Conservation (phyloP, 2,113 vertebrate species). For the Lophura nycthemera region DNA sequence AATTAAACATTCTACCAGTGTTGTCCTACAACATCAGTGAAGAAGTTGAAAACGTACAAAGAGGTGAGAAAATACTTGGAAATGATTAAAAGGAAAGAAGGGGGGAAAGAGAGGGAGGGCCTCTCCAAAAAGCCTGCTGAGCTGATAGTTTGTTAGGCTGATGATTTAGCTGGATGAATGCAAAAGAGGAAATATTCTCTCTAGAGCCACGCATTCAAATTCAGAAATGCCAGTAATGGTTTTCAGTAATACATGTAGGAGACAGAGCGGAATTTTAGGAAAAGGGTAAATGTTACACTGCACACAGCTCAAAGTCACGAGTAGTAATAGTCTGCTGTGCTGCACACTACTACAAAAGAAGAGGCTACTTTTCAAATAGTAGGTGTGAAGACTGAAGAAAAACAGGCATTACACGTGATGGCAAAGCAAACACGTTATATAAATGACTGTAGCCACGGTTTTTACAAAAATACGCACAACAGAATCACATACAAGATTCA, state of each 20-base stretch:
- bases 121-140: conserved; percentile 1
- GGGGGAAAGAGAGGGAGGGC: neutral
- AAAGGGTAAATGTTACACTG: neutral
- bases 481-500: neutral
- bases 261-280: neutral
- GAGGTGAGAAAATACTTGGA: conserved; percentile 8
- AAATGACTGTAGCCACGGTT: neutral
- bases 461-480: neutral
- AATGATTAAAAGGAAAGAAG: neutral
- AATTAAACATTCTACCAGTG: neutral
- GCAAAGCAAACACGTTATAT: neutral
- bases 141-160: neutral
- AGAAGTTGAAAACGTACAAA: neutral
- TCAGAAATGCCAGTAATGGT: conserved; percentile 16
- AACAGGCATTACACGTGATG: neutral
- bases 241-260: conserved; percentile 32
- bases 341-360: conserved; percentile 9
- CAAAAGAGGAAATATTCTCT: conserved; percentile 18
- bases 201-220: conserved; percentile 3
- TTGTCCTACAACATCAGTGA: conserved; percentile 5
- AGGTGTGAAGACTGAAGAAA: conserved; percentile 40
- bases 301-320: conserved; percentile 7
- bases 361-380: conserved; percentile 4
- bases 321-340: conserved; percentile 13
- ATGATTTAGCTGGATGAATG: conserved; percentile 25